Conservation (phyloP, 2,113 vertebrate species). For the Coryphaenoides rupestris region DNA sequence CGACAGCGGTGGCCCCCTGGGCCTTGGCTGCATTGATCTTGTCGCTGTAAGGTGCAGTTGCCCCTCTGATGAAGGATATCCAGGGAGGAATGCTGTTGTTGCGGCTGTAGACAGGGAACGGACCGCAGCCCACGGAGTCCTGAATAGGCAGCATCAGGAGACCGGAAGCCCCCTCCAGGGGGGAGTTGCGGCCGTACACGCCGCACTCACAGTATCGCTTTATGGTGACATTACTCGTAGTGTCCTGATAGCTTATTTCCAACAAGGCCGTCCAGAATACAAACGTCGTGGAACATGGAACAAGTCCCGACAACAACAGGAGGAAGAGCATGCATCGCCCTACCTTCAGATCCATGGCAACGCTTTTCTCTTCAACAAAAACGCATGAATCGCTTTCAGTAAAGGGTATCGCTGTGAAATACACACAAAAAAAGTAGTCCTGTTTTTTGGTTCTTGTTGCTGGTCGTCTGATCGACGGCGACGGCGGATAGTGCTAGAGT, state of each 20-base stretch:
- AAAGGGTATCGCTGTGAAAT: constrained; percentile 8
- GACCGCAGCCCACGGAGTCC: constrained; percentile 58
- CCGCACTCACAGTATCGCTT: constrained; percentile 63
- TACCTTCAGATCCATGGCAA: constrained; percentile 53
- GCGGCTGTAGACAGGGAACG: constrained; percentile 34
- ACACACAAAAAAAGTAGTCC: constrained; percentile 28
- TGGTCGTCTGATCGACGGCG: constrained; percentile 29
- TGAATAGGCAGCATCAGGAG: constrained; percentile 44
- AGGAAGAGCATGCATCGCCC: constrained; percentile 42
- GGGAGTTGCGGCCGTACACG: constrained; percentile 53
- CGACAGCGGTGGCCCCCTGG: constrained; percentile 76
- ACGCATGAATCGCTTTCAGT: constrained; percentile 34
- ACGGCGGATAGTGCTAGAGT: constrained; percentile 31
- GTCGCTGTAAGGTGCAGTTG: constrained; percentile 81
- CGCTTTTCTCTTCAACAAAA: constrained; percentile 30
- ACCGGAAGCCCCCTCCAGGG: constrained; percentile 29
- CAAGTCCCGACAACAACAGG: constrained; percentile 53
- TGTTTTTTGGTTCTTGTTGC: constrained; percentile 36
- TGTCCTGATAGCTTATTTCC: constrained; percentile 37
- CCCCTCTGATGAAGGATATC: constrained; percentile 87
- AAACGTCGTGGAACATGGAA: constrained; percentile 34
- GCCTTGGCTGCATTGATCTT: constrained; percentile 77
- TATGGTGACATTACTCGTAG: constrained; percentile 37
- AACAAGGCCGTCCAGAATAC: constrained; percentile 64
- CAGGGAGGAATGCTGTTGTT: constrained; percentile 49